Evolutionary conservation across 2,113 vertebrate species (phyloP).

Genomic region (Eurypyga helias): DNA sequence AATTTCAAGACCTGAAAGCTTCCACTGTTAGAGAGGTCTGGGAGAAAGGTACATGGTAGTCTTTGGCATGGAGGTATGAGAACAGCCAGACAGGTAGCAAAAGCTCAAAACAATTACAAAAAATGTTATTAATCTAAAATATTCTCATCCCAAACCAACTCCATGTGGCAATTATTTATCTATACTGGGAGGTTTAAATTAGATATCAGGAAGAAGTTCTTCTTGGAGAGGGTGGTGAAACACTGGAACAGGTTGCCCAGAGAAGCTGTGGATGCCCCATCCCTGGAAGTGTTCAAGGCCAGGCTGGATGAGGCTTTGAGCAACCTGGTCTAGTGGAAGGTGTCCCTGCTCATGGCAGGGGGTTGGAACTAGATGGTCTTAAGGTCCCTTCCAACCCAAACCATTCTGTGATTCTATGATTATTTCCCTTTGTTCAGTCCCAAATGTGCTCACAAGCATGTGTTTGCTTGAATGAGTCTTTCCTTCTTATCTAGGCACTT

Average conservation of each 20-base stretch:
- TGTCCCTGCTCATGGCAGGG: no score
- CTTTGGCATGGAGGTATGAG: rapidly evolving
- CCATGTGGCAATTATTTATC: neutral
- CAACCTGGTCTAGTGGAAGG: no score
- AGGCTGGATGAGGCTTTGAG: no score
- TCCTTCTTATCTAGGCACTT: neutral
- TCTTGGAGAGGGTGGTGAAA: no score
- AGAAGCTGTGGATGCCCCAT: no score
- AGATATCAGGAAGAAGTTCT: no score
- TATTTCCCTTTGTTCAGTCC: neutral
- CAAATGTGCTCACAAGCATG: neutral
- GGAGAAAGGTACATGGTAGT: neutral
- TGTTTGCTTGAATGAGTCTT: neutral
- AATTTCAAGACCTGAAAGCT: neutral
- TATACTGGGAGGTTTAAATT: neutral
- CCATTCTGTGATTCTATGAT: no score
- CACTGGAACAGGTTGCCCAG: no score
- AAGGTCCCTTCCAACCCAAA: no score
- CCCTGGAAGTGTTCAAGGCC: no score
- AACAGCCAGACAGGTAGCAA: neutral
- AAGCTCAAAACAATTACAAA: neutral
- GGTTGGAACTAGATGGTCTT: no score
- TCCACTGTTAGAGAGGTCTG: neutral
- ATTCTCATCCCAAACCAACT: neutral
- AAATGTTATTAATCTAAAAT: neutral